Conservation (phyloP, 2,797 vertebrate genomes). For the Malacoraja senta region DNA sequence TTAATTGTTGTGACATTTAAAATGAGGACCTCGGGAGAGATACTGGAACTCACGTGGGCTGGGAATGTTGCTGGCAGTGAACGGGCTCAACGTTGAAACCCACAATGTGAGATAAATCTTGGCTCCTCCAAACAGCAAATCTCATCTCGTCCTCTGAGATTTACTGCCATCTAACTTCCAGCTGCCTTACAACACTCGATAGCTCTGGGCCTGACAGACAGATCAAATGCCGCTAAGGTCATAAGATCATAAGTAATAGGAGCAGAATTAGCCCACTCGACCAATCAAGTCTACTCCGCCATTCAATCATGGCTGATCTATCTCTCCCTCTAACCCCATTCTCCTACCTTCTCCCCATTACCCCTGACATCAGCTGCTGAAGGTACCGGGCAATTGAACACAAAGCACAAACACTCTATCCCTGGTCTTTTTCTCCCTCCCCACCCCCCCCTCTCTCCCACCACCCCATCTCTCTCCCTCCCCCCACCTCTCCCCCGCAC, state of each 20-base stretch:
- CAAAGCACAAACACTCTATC: too few relatives aligned
- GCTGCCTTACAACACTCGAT: not conserved
- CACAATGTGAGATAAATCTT: not conserved
- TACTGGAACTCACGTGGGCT: conserved; percentile 25
- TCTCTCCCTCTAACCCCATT: too few relatives aligned
- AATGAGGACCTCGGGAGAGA: not conserved
- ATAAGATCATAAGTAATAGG: too few relatives aligned
- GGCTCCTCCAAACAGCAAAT: not conserved
- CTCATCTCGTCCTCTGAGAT: conserved; percentile 19
- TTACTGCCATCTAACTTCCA: conserved; percentile 38
- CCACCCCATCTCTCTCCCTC: too few relatives aligned
- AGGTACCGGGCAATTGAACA: too few relatives aligned
- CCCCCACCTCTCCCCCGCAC: too few relatives aligned
- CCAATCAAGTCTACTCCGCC: not conserved
- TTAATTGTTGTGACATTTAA: conserved; percentile 31
- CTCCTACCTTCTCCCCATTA: too few relatives aligned
- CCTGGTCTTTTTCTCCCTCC: too few relatives aligned
- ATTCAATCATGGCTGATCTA: not conserved
- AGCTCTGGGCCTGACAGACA: not conserved
- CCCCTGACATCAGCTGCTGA: too few relatives aligned
- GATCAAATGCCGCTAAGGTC: too few relatives aligned
- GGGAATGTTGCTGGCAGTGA: conserved; percentile 25
- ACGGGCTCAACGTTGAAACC: not conserved
- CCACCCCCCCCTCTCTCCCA: too few relatives aligned
- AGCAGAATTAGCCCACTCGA: too few relatives aligned